Conservation (phyloP, 2,113 vertebrate species). For the Pithys albifrons region DNA sequence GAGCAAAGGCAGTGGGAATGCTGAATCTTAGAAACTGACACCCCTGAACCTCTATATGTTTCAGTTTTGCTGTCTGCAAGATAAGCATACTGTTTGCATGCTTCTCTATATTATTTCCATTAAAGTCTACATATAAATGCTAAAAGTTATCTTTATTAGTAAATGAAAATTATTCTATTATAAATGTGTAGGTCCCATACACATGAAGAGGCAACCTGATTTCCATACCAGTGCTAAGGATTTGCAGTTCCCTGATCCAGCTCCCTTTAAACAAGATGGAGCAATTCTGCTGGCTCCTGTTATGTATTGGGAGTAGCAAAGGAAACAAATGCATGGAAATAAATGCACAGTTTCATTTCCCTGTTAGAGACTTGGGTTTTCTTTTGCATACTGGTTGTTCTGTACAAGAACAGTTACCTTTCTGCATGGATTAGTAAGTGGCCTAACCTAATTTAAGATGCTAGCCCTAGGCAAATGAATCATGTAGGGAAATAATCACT, state of each 20-base stretch:
- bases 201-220: background rate
- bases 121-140: background rate
- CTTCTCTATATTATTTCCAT: background rate
- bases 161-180: background rate
- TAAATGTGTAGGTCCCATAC: background rate
- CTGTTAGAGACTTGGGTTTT: background rate
- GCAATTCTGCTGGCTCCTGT: background rate
- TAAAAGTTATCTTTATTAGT: background rate
- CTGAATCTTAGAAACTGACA: background rate
- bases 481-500: constrained; percentile 10
- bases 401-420: constrained; percentile 12
- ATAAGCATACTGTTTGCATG: background rate
- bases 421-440: constrained; percentile 40
- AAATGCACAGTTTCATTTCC: background rate
- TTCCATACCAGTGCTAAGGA: background rate
- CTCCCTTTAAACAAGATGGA: background rate
- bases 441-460: constrained; percentile 58
- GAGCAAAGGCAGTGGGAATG: background rate
- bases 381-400: background rate
- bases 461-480: constrained; percentile 58
- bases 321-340: background rate
- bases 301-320: background rate
- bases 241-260: background rate
- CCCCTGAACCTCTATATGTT: background rate
- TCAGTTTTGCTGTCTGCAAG: background rate